phyloP scores from a whole-genome alignment of 1,140 invertebrate species.

The Solen grandis region DNA sequence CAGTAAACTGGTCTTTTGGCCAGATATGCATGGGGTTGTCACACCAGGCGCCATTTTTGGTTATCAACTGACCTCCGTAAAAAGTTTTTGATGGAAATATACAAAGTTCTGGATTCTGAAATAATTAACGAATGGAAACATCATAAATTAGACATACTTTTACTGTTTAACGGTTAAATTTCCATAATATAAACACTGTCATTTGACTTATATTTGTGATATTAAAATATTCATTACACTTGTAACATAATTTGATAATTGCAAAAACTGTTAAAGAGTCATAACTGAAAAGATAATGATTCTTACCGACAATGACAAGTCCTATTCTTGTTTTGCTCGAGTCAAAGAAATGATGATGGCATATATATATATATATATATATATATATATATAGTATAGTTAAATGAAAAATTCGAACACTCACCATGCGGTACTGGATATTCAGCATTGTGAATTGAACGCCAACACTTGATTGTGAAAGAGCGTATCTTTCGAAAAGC shows the following conservation, averaged over 20 bases:
- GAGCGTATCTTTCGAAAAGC: slow-evolving; percentile 71
- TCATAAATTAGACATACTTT: slow-evolving; percentile 6
- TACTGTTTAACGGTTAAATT: background rate
- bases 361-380: slow-evolving; percentile 10
- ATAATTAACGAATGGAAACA: no score
- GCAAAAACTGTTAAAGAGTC: background rate
- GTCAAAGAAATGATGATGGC: background rate
- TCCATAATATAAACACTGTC: background rate
- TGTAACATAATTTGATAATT: background rate
- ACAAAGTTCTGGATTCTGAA: slow-evolving; percentile 70
- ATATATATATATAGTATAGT: background rate
- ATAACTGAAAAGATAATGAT: background rate
- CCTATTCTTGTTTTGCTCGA: background rate
- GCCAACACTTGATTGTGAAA: background rate
- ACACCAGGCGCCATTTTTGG: slow-evolving; percentile 31
- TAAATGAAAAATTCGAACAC: background rate
- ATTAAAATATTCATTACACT: no score
- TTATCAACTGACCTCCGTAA: slow-evolving; percentile 63
- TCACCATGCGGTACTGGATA: slow-evolving; percentile 47
- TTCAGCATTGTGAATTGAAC: slow-evolving; percentile 22
- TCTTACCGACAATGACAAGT: background rate
- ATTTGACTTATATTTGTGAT: no score
- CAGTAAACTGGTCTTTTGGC: slow-evolving; percentile 27
- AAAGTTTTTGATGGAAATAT: slow-evolving; percentile 71
- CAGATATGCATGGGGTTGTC: slow-evolving; percentile 53